Conservation (phyloP, 2,113 vertebrate species). For the Nycticorax nycticorax region DNA sequence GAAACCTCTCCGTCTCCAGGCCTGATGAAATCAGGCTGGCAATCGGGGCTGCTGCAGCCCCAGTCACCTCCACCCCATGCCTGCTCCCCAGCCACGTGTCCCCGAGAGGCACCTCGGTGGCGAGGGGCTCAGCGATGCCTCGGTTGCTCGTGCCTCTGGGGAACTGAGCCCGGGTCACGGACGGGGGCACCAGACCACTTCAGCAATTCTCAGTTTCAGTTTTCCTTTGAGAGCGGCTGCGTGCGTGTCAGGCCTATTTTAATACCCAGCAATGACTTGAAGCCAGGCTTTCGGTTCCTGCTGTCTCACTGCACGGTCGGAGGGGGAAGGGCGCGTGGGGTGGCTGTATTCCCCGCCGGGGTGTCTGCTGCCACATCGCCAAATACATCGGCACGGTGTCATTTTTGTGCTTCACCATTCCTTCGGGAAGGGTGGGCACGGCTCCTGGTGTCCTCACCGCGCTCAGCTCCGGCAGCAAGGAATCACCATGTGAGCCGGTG, state of each 20-base stretch:
- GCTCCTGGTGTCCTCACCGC: accelerated
- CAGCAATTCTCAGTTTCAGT: constrained; percentile 71
- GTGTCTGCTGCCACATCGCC: background rate
- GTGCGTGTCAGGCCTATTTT: constrained; percentile 63
- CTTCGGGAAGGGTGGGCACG: accelerated
- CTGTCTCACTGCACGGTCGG: background rate
- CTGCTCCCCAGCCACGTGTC: background rate
- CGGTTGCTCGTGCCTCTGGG: background rate
- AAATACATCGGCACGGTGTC: accelerated
- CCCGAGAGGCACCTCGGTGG: background rate
- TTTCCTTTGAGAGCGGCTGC: constrained; percentile 71
- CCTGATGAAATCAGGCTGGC: background rate
- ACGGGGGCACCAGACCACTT: constrained; percentile 41
- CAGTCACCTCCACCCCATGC: background rate
- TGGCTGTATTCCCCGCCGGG: background rate
- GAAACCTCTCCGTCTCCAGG: background rate
- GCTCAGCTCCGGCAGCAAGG: accelerated
- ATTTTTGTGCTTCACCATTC: accelerated
- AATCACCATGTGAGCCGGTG: accelerated
- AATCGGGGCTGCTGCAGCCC: accelerated
- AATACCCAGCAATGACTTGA: constrained; percentile 46
- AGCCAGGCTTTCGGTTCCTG: constrained; percentile 76
- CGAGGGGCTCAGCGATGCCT: background rate
- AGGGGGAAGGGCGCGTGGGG: constrained; percentile 41
- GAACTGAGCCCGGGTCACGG: constrained; percentile 63